Evolutionary conservation across 64 coral and sea anemone species (phyloP).

Genomic region (Cladopsammia gracilis): DNA sequence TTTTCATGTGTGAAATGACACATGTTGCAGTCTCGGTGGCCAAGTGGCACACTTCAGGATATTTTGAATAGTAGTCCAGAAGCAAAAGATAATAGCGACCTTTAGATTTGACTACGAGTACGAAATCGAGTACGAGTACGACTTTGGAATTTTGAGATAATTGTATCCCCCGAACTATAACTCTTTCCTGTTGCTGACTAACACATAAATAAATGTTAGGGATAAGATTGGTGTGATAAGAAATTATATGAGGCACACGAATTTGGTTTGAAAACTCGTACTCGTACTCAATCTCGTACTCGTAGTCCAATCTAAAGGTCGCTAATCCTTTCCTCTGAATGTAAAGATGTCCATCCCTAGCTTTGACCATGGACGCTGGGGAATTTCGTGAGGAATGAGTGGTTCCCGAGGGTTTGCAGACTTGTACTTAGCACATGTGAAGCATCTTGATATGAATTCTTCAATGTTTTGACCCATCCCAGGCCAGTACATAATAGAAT

Average conservation of each 20-base stretch:
- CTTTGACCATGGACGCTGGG: too few species aligned
- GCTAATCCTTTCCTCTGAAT: conserved; percentile 21
- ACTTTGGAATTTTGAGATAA: too few species aligned
- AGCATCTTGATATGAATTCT: conserved; percentile 47
- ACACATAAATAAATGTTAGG: too few species aligned
- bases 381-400: conserved; percentile 7
- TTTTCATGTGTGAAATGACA: conserved; percentile 41
- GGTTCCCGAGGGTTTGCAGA: conserved; percentile 8
- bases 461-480: conserved; percentile 71
- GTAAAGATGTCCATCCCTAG: conserved; percentile 28
- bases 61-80: conserved; percentile 54
- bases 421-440: conserved; percentile 68
- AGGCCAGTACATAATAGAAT: conserved; percentile 45
- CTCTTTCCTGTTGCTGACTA: too few species aligned
- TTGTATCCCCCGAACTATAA: too few species aligned
- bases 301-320: too few species aligned
- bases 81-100: conserved; percentile 36
- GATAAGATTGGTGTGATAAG: too few species aligned
- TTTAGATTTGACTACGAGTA: too few species aligned
- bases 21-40: conserved; percentile 23
- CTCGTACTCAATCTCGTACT: too few species aligned
- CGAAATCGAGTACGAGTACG: too few species aligned
- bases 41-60: conserved; percentile 52
- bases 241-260: too few species aligned
- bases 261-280: too few species aligned